phyloP scores from a whole-genome alignment of 2,888 invertebrate genomes.

The Mystacides longicornis region DNA sequence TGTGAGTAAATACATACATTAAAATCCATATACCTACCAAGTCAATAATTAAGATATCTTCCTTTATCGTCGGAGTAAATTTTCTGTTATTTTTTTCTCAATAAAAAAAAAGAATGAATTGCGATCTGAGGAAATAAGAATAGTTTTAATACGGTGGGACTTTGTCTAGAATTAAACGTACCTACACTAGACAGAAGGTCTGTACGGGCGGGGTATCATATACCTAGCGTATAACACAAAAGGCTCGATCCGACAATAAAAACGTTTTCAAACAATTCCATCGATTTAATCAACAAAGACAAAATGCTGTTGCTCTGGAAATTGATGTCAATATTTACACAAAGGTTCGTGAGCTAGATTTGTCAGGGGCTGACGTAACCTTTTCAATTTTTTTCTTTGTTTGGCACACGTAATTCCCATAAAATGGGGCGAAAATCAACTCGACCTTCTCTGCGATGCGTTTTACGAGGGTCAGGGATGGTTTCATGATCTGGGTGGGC shows the following conservation, averaged over 20 bases:
- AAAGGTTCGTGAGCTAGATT: slow-evolving; percentile 2
- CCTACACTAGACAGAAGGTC: too few relatives aligned
- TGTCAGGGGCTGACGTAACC: background rate
- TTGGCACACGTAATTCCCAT: slow-evolving; percentile 11
- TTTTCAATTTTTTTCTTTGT: slow-evolving; percentile 11
- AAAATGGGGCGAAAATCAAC: slow-evolving; percentile 14
- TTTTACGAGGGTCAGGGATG: slow-evolving; percentile 20
- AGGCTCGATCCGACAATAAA: slow-evolving; percentile 1
- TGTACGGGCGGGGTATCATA: too few relatives aligned
- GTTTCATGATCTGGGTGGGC: slow-evolving; percentile 1
- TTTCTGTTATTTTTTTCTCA: too few relatives aligned
- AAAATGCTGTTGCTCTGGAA: background rate
- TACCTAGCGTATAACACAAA: too few relatives aligned
- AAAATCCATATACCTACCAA: too few relatives aligned
- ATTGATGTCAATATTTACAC: slow-evolving; percentile 4
- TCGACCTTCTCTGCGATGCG: slow-evolving; percentile 12
- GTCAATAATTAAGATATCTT: too few relatives aligned
- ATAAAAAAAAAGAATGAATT: too few relatives aligned
- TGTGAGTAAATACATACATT: too few relatives aligned
- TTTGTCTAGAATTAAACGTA: too few relatives aligned
- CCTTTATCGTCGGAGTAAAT: too few relatives aligned
- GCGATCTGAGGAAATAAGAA: too few relatives aligned
- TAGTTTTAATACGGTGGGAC: too few relatives aligned
- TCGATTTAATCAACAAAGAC: slow-evolving; percentile 8
- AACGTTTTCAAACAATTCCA: slow-evolving; percentile 1